Base-by-base conservation (phyloP, 2,113 vertebrate genomes). In the Amphiprion percula region DNA sequence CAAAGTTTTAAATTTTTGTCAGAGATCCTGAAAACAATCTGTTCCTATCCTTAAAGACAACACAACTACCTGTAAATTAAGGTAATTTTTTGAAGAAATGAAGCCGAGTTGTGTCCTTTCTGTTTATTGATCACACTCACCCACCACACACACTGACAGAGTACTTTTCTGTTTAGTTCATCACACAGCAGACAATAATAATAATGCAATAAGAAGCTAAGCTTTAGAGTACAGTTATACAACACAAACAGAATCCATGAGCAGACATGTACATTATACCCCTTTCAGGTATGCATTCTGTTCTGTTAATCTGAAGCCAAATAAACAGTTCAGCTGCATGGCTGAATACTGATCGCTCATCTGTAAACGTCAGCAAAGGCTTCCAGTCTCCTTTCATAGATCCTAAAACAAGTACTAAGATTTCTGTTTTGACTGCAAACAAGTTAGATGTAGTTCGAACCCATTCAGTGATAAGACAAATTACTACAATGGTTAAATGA, bases 181-280 rank as follows among this genome's bases (percentile, higher is more conserved):
- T 49, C 19, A 16, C 19, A 23, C 19, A 19, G 49, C 19, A 15
- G 4, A 33, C 26, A 10, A 26, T 26, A 26, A 2, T 26, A 26
- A 26, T 26, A 26, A 2, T 33, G 66, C 66, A 76, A 46, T n/a
- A 9, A 4, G 1, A 3, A 59, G 71, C 66, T 46, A 58, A 12
- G 24, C 44, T 24, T 28, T n/a, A 23, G 24, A 60, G 52, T 53
- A 23, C 59, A 44, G 33, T 76, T 66, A 61, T 30, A 66, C 60
- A 76, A 76, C 33, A 3, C 26, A 44, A 52, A 53, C 10, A 17
- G 14, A 47, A 28, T 41, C 16, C 16, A 49, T 8, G 14, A 5
- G 47, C n/a, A 33, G 52, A 71, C 49, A 21, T 68, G 68, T 4
- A 10, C 19, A 30, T 10, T 33, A 6, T 33, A 7, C 33, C 1